Conservation (phyloP, 1,140 invertebrate genomes). For the Pseudomyrmex pallidus region DNA sequence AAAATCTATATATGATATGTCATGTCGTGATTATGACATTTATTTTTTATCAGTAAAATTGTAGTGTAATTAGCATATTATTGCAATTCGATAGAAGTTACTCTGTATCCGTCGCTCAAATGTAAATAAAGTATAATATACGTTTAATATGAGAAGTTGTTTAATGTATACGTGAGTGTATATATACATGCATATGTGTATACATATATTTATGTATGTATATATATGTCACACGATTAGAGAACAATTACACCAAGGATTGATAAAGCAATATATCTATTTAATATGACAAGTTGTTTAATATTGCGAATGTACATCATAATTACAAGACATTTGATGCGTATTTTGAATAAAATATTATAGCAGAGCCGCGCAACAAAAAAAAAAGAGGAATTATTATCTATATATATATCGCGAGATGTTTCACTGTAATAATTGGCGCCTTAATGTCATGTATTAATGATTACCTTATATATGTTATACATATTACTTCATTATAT, state of each 20-base stretch:
- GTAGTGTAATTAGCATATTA: constrained; percentile 66
- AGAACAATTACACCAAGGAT: constrained; percentile 18
- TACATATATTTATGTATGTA: no score
- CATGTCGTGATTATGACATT: constrained; percentile 58
- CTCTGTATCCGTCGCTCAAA: constrained; percentile 77
- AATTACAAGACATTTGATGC: constrained; percentile 38
- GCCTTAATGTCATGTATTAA: constrained; percentile 14
- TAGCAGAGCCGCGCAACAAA: background rate
- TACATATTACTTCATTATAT: no score
- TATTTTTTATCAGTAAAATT: constrained; percentile 66
- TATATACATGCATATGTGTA: no score
- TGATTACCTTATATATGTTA: no score
- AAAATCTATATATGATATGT: constrained; percentile 21
- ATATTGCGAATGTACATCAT: constrained; percentile 49
- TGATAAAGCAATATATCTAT: constrained; percentile 14
- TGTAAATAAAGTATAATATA: constrained; percentile 78
- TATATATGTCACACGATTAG: background rate
- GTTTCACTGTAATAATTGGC: constrained; percentile 40
- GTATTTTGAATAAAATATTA: constrained; percentile 50
- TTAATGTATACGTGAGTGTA: constrained; percentile 44
- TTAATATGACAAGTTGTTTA: constrained; percentile 43
- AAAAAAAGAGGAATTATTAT: background rate
- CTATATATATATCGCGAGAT: constrained; percentile 10
- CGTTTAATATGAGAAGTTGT: constrained; percentile 73
- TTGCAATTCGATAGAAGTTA: constrained; percentile 72